Conservation (phyloP, 2,888 invertebrate genomes). For the Seira sanloemensis region DNA sequence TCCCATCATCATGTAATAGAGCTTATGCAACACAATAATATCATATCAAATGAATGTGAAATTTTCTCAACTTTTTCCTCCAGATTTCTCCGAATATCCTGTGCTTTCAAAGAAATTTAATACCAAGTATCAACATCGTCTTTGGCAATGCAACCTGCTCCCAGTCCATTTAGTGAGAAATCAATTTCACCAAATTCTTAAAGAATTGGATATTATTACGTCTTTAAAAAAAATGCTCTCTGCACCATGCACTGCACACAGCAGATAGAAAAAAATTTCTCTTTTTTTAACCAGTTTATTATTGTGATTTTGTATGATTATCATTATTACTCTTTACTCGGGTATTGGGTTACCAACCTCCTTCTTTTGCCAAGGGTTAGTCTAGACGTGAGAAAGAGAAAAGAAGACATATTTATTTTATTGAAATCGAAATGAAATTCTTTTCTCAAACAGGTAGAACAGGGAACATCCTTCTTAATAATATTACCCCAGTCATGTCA, state of each 20-base stretch:
- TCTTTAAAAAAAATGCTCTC: too few species aligned
- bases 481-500: constrained; percentile 8
- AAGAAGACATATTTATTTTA: neutral
- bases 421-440: constrained; percentile 16
- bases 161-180: neutral
- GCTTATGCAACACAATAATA: constrained; percentile 5
- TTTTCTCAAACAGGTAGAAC: constrained; percentile 12
- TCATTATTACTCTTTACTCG: constrained; percentile 9
- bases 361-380: constrained; percentile 5
- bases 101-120: constrained; percentile 13
- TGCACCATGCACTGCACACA: too few species aligned
- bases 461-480: constrained; percentile 16
- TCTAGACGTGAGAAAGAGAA: constrained; percentile 16
- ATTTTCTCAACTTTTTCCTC: neutral
- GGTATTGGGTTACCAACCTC: neutral
- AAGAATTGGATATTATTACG: constrained; percentile 3
- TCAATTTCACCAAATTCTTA: constrained; percentile 13
- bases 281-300: neutral
- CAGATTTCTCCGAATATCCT: constrained; percentile 12
- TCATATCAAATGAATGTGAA: neutral
- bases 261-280: neutral
- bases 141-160: too few species aligned
- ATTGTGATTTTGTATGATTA: constrained; percentile 8
- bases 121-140: neutral
- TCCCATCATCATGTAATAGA: constrained; percentile 3